These are phyloP conservation scores for Drosophila koepferae DNA, from an alignment of 2,888 invertebrate species.

Conservation along the genomic window DNA sequence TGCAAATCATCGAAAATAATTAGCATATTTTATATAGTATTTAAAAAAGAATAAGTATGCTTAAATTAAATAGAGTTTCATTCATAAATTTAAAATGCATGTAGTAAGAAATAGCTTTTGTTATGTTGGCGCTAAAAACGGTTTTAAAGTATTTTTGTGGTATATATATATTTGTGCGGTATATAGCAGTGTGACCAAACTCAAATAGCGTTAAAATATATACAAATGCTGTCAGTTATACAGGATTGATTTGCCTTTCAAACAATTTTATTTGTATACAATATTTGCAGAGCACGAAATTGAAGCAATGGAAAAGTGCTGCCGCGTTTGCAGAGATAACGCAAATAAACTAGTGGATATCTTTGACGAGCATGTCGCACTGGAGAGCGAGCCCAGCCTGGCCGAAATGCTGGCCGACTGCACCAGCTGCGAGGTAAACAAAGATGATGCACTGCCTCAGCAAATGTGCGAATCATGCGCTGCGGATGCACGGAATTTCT, in stretches of 20 bases:
- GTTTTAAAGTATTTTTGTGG: neutral
- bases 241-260: neutral
- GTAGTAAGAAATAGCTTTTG: neutral
- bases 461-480: constrained; percentile 75
- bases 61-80: neutral
- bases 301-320: constrained; percentile 47
- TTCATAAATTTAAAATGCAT: neutral
- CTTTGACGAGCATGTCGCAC: constrained; percentile 38
- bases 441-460: constrained; percentile 63
- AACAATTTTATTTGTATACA: constrained; percentile 37
- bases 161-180: neutral
- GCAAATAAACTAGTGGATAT: constrained; percentile 46
- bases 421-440: constrained; percentile 51
- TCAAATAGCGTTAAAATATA: neutral
- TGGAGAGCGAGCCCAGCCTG: constrained; percentile 35
- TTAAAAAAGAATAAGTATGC: neutral
- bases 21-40: neutral
- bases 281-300: constrained; percentile 1
- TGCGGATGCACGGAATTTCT: constrained; percentile 60
- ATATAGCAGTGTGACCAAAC: neutral
- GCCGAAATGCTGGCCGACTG: constrained; percentile 69
- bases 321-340: constrained; percentile 65
- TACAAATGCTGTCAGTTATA: constrained; percentile 6
- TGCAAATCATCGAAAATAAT: neutral
- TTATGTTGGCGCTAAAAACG: neutral